Conservation (phyloP, 2,797 vertebrate genomes). For the Danio aesculapii region DNA sequence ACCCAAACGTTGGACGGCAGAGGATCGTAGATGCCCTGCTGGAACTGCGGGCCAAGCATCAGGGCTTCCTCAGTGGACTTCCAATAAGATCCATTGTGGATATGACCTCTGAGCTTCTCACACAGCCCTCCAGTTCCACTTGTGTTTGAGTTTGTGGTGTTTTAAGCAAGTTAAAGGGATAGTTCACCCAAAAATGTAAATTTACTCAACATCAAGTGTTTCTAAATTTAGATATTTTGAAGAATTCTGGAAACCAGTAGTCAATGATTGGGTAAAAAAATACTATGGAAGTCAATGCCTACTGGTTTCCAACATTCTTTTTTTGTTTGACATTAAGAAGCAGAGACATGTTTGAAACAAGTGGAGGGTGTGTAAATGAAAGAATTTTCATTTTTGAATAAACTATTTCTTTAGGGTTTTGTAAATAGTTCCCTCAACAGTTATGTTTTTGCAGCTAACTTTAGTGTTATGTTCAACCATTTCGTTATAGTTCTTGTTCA, state of each 20-base stretch:
- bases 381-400: too few relatives aligned
- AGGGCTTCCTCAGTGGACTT: constrained; percentile 64
- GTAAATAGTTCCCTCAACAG: not conserved
- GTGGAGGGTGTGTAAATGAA: too few relatives aligned
- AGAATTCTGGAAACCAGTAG: too few relatives aligned
- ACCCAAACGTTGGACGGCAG: constrained; percentile 63
- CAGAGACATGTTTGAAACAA: too few relatives aligned
- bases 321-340: too few relatives aligned
- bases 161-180: not conserved
- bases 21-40: constrained; percentile 69
- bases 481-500: not conserved
- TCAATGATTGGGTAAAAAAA: too few relatives aligned
- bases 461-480: not conserved
- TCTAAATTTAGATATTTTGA: too few relatives aligned
- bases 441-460: not conserved
- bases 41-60: constrained; percentile 64
- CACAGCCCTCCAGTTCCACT: not conserved
- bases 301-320: too few relatives aligned
- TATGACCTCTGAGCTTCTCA: constrained; percentile 74
- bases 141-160: constrained; percentile 15
- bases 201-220: too few relatives aligned
- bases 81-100: constrained; percentile 69
- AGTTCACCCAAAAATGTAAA: too few relatives aligned
- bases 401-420: too few relatives aligned
- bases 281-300: too few relatives aligned